Percentiles rank a stretch among this genome's conserved stretches.
These are phyloP conservation scores for Drosophila rhopaloa DNA, from an alignment of 1,140 invertebrate species.

Conservation along the genomic window DNA sequence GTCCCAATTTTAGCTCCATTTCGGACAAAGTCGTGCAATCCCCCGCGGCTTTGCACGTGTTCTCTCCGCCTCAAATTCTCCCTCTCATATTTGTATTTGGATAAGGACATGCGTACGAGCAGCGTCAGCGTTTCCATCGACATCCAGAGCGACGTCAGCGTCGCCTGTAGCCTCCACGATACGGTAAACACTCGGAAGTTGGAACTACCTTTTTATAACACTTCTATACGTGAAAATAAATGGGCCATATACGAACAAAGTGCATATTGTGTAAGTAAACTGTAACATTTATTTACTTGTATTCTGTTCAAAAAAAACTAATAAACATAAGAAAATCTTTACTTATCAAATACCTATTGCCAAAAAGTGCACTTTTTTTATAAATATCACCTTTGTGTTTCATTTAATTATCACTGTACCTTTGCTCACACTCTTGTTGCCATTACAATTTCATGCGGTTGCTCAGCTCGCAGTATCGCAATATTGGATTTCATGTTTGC, in stretches of 20 bases:
- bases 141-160: conserved; percentile 34
- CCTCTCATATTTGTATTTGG: conserved; percentile 62
- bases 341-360: too few species aligned
- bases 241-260: too few species aligned
- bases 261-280: too few species aligned
- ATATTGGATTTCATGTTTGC: conserved; percentile 82
- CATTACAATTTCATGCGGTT: conserved; percentile 62
- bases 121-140: conserved; percentile 48
- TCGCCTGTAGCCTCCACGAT: conserved; percentile 22
- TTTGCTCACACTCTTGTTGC: conserved; percentile 25
- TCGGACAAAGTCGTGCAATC: conserved; percentile 74
- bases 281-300: too few species aligned
- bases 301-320: too few species aligned
- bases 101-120: conserved; percentile 80
- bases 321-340: not conserved
- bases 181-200: conserved; percentile 2
- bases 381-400: too few species aligned
- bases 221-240: too few species aligned
- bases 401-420: conserved; percentile 1
- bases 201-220: too few species aligned
- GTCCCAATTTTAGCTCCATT: conserved; percentile 50
- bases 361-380: too few species aligned
- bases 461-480: conserved; percentile 50
- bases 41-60: conserved; percentile 84
- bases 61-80: conserved; percentile 58